Percentiles rank a stretch among this genome's conserved stretches.
These are phyloP conservation scores for Petrolisthes manimaculis DNA, from an alignment of 2,888 invertebrate species.

Conservation along the genomic window DNA sequence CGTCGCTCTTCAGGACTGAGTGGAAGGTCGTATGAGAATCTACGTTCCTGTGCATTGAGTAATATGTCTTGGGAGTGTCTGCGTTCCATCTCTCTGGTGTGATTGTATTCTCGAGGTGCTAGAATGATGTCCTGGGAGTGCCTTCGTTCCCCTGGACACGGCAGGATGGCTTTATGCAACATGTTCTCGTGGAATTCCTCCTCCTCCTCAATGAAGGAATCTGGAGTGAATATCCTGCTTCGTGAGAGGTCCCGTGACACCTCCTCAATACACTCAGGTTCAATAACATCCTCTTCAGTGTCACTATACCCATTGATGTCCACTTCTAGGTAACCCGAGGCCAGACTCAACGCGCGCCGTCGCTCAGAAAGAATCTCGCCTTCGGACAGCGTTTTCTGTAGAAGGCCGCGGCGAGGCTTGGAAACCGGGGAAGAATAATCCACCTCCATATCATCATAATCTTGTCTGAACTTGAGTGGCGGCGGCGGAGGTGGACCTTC, in stretches of 20 bases:
- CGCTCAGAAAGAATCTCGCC: constrained; percentile 80
- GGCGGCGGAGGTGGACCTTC: constrained; percentile 53
- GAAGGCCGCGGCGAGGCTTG: constrained; percentile 48
- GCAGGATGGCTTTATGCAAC: constrained; percentile 73
- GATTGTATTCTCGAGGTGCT: not conserved
- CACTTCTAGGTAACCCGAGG: constrained; percentile 67
- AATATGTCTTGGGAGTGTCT: not conserved
- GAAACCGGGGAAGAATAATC: constrained; percentile 33
- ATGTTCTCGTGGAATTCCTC: constrained; percentile 83
- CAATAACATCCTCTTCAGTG: constrained; percentile 76
- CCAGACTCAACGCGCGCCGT: constrained; percentile 69
- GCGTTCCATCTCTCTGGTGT: not conserved
- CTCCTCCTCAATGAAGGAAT: constrained; percentile 69
- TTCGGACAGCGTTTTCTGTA: constrained; percentile 85
- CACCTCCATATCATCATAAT: constrained; percentile 45
- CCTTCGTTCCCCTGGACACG: not conserved
- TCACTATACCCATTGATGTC: constrained; percentile 72
- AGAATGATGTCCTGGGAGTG: not conserved
- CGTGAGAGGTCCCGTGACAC: constrained; percentile 60
- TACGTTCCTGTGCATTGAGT: not conserved
- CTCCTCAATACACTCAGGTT: constrained; percentile 63
- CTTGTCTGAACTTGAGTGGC: constrained; percentile 46
- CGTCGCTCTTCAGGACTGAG: not conserved
- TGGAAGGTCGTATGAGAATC: not conserved
- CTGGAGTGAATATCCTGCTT: constrained; percentile 64